Conservation (phyloP, 2,888 invertebrate genomes). For the Monochamus alternatus region DNA sequence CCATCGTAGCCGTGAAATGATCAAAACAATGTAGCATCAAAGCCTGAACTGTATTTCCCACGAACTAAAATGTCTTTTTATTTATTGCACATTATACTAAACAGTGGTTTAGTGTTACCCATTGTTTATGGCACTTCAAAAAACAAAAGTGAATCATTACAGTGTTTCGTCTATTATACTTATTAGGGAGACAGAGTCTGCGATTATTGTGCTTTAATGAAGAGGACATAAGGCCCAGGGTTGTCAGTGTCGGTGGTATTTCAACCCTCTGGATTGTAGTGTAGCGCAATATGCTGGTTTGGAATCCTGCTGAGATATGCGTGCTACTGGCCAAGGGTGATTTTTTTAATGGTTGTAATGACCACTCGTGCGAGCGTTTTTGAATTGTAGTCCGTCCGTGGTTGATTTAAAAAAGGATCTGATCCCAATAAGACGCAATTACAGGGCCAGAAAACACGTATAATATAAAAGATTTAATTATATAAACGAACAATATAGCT, state of each 20-base stretch:
- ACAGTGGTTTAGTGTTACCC: slow-evolving; percentile 70
- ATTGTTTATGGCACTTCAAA: slow-evolving; percentile 69
- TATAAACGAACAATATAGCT: too few species aligned
- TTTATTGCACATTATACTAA: slow-evolving; percentile 62
- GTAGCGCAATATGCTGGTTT: slow-evolving; percentile 55
- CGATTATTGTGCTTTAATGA: slow-evolving; percentile 10
- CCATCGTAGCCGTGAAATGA: slow-evolving; percentile 58
- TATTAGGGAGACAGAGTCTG: slow-evolving; percentile 52
- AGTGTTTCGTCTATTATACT: slow-evolving; percentile 68
- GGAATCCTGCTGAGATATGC: slow-evolving; percentile 60
- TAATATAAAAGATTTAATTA: too few species aligned
- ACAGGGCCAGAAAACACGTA: too few species aligned
- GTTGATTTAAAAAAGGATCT: background rate
- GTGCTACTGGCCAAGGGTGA: slow-evolving; percentile 42
- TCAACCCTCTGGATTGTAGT: slow-evolving; percentile 46
- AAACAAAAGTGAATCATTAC: slow-evolving; percentile 71
- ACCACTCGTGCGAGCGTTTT: slow-evolving; percentile 37
- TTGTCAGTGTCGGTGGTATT: slow-evolving; percentile 30
- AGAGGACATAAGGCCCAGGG: slow-evolving; percentile 20
- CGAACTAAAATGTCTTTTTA: slow-evolving; percentile 63
- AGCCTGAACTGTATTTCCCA: slow-evolving; percentile 63
- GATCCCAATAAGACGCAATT: too few species aligned
- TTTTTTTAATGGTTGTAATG: slow-evolving; percentile 39
- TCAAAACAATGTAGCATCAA: slow-evolving; percentile 61
- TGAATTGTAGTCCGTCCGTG: background rate